These are phyloP conservation scores for Recurvirostra avosetta DNA, from an alignment of 2,113 vertebrate genomes.

Conservation along the genomic window DNA sequence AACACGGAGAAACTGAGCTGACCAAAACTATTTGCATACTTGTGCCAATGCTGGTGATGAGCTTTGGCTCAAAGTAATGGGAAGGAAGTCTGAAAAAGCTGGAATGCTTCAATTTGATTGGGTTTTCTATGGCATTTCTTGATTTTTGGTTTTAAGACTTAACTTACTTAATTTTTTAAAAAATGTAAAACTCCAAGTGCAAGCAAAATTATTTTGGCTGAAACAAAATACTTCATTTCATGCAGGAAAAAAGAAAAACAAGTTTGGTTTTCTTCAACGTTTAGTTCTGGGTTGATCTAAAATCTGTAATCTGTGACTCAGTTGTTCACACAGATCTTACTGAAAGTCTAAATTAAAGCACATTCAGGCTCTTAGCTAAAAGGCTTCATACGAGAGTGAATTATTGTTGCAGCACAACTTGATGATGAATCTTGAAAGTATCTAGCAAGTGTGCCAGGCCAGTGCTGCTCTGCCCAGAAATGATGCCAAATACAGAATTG, in stretches of 20 bases:
- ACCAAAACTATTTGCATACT: slow-evolving; percentile 1
- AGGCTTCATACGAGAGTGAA: background rate
- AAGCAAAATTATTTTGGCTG: background rate
- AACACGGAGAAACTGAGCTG: background rate
- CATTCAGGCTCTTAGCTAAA: background rate
- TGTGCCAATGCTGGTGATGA: background rate
- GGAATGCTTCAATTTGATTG: background rate
- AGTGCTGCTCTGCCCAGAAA: background rate
- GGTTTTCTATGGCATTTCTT: background rate
- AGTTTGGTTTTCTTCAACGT: background rate
- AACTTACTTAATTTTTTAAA: background rate
- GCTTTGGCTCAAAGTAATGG: background rate
- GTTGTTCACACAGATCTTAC: background rate
- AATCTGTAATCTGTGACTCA: background rate
- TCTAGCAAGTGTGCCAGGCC: background rate
- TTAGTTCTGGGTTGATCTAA: background rate
- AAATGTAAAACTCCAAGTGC: background rate
- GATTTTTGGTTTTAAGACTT: background rate
- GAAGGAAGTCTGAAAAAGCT: slow-evolving; percentile 5
- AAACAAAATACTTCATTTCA: background rate
- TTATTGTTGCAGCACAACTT: background rate
- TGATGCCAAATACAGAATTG: slow-evolving; percentile 16
- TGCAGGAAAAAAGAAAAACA: background rate
- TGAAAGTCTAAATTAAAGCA: background rate
- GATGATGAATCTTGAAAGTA: slow-evolving; percentile 38